phyloP scores from a whole-genome alignment of 2,113 vertebrate species.

The Sinocyclocheilus rhinocerous region DNA sequence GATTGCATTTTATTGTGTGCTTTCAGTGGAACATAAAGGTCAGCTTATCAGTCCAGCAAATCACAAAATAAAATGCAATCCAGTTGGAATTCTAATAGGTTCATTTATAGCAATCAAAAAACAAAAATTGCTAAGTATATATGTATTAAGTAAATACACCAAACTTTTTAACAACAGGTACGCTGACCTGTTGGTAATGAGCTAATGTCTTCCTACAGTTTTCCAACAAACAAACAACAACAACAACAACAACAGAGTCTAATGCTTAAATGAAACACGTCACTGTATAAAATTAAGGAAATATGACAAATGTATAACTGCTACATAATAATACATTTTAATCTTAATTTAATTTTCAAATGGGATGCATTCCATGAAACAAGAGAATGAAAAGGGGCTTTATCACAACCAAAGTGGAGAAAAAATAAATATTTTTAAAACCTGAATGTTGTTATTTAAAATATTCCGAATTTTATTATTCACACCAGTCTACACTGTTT shows the following conservation, averaged over 20 bases:
- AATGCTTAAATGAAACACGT: not conserved
- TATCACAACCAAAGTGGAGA: not conserved
- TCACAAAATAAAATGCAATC: not conserved
- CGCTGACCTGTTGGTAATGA: not conserved
- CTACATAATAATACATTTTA: not conserved
- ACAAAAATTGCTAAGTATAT: not conserved
- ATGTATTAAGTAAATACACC: not conserved
- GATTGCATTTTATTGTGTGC: not conserved
- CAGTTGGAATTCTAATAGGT: not conserved
- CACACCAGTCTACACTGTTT: not conserved
- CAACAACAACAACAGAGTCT: not conserved
- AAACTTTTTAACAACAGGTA: not conserved
- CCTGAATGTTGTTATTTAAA: not conserved
- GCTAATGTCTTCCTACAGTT: not conserved
- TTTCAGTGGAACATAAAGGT: not conserved
- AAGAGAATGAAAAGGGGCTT: not conserved
- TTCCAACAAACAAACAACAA: not conserved
- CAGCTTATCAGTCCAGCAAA: not conserved
- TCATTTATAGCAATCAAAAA: not conserved
- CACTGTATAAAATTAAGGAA: not conserved
- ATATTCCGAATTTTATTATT: not conserved
- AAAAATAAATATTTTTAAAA: not conserved
- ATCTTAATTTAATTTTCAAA: not conserved
- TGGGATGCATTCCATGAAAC: not conserved
- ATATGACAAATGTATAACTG: not conserved